Base-by-base conservation (phyloP, 2,113 vertebrate genomes). In the Notarius lentiginosus region DNA sequence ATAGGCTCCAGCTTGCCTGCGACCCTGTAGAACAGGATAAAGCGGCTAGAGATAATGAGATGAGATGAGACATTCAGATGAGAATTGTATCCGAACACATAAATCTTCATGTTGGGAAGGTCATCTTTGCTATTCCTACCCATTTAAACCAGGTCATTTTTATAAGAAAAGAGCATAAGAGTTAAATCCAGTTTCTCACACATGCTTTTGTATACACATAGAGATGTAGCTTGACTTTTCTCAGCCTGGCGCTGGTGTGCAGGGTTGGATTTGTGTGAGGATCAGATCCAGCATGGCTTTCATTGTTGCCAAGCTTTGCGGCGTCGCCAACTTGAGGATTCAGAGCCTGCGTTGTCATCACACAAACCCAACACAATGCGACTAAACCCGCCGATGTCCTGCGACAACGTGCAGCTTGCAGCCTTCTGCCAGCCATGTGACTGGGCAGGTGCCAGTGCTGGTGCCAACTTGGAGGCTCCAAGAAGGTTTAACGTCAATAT, bases 341-440 rank as follows among this genome's bases (percentile, higher is more conserved):
- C 84, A 58, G 30, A 86, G 83, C 82, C 88, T 66, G 85, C 27
- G 30, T 83, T 86, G 83, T 90, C 86, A 88, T 84, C 83, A 87
- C 86, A 89, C 86, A 86, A 89, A 87, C 88, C 86, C 79, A 82
- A 79, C 81, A 90, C 83, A 88, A 88, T 85, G 86, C 80, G 22
- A 73, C 66, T 86, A 87, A 88, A 90, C 70, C 81, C 51, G 34
- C 76, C 86, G 86, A 84, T 87, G 86, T 82, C 84, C 87, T 79
- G 77, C 17, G 77, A 87, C 87, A 87, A 88, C 84, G 85, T 87
- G 84, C 89, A 79, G 89, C 87, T 88, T 86, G 60, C 79, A 75
- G 84, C 70, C 76, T 47, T 84, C 76, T 88, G 87, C 89, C 87
- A 88, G 82, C 70, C 70, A 41, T 63, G 80, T 84, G 89, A 88